These are phyloP conservation scores for Venusia cambrica DNA, from an alignment of 2,888 invertebrate genomes.

Conservation along the genomic window DNA sequence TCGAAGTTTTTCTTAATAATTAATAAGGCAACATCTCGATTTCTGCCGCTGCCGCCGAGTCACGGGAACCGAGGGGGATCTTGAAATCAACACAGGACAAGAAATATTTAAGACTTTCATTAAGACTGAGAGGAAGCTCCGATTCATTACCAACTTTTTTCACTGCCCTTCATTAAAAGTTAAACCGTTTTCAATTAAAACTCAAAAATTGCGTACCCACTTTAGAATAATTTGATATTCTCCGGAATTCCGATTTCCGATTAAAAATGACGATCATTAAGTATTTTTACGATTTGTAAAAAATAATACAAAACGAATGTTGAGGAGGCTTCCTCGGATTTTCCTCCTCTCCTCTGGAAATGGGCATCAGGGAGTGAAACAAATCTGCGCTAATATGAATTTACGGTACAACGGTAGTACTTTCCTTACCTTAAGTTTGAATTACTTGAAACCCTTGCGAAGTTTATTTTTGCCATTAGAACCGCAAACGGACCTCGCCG, in stretches of 20 bases:
- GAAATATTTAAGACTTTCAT: conserved; percentile 51
- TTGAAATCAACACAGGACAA: conserved; percentile 42
- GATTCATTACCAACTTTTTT: conserved; percentile 46
- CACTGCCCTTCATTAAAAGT: conserved; percentile 60
- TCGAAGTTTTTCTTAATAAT: too few species aligned
- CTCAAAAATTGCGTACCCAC: conserved; percentile 34
- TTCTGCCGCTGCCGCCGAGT: too few species aligned
- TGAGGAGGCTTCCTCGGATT: not conserved
- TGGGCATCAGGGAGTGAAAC: conserved; percentile 2
- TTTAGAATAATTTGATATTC: conserved; percentile 31
- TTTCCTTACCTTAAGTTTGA: conserved; percentile 12
- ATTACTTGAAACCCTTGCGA: conserved; percentile 8
- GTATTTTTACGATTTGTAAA: conserved; percentile 19
- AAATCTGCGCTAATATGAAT: conserved; percentile 16
- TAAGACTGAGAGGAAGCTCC: conserved; percentile 39
- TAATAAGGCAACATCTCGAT: too few species aligned
- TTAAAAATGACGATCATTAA: conserved; percentile 27
- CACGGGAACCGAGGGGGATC: not conserved
- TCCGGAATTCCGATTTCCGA: conserved; percentile 28
- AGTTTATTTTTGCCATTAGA: conserved; percentile 5
- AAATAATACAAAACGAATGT: conserved; percentile 17
- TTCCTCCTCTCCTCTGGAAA: too few species aligned
- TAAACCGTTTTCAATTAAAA: conserved; percentile 61
- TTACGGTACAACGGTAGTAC: conserved; percentile 8
- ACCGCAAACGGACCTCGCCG: too few species aligned